These are phyloP conservation scores for Rhincodon typus DNA, from an alignment of 2,797 vertebrate species.

Conservation along the genomic window DNA sequence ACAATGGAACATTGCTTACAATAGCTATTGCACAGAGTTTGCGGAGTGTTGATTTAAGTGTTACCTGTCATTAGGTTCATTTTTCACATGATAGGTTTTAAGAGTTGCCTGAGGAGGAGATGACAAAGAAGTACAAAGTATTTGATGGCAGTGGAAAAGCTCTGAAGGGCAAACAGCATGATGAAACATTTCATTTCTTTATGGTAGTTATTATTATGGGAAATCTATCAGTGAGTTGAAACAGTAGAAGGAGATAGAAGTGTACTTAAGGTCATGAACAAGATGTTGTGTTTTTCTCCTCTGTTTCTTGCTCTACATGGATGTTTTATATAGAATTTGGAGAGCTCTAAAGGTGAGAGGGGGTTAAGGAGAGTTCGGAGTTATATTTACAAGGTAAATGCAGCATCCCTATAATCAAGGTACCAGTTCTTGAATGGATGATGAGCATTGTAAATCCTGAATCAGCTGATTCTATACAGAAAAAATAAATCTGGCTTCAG, in stretches of 20 bases:
- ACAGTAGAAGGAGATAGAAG: background rate
- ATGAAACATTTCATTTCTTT: background rate
- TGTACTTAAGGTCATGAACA: background rate
- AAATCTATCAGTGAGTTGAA: background rate
- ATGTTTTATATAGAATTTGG: background rate
- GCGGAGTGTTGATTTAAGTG: background rate
- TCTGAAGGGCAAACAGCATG: background rate
- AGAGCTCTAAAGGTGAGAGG: background rate
- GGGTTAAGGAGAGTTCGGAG: background rate
- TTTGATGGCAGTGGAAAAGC: background rate
- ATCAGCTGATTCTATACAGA: background rate
- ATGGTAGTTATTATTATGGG: background rate
- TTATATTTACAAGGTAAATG: background rate
- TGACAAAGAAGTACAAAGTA: background rate
- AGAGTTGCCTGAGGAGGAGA: background rate
- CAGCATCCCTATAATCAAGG: background rate
- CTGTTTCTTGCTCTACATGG: background rate
- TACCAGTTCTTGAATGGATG: background rate
- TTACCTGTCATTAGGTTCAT: background rate
- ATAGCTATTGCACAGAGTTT: background rate
- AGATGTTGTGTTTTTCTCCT: background rate
- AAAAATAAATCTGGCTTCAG: background rate
- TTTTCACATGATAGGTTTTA: background rate
- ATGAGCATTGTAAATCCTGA: background rate
- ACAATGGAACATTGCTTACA: background rate